Conservation (phyloP, 2,113 vertebrate species). For the Melanostigma gelatinosum region DNA sequence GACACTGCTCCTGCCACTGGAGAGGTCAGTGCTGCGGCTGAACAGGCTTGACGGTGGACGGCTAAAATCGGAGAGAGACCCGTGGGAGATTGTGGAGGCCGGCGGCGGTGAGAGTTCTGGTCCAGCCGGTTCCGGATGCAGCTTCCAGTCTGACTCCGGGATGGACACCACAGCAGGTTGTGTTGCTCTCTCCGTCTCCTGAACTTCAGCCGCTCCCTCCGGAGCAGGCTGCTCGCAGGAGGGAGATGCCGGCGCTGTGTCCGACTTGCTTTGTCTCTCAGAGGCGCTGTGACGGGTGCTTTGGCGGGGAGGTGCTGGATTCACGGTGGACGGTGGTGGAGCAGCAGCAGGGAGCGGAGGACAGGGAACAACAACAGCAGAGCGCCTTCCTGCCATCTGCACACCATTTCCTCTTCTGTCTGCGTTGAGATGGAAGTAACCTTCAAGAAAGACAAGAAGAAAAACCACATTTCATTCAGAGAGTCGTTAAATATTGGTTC, state of each 20-base stretch:
- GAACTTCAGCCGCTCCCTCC: not conserved
- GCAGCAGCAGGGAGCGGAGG: constrained; percentile 25
- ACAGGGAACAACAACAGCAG: constrained; percentile 47
- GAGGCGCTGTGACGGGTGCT: not conserved
- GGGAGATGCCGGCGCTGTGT: not conserved
- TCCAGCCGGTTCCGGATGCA: constrained; percentile 12
- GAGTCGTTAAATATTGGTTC: not conserved
- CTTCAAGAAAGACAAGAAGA: constrained; percentile 44
- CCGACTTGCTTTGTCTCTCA: not conserved
- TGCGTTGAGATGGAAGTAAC: constrained; percentile 12
- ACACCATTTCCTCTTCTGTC: constrained; percentile 14
- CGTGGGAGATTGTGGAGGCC: constrained; percentile 22
- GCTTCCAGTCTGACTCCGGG: not conserved
- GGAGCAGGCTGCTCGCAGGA: not conserved
- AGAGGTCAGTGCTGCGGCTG: constrained; percentile 59
- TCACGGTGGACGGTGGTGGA: constrained; percentile 26
- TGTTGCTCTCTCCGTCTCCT: not conserved
- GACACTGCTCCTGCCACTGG: constrained; percentile 53
- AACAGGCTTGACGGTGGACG: constrained; percentile 49
- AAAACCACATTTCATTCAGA: not conserved
- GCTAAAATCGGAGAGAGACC: constrained; percentile 60
- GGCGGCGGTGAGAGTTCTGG: not conserved
- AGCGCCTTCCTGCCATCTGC: constrained; percentile 45
- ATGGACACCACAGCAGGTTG: not conserved
- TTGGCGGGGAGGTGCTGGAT: constrained; percentile 27